Conservation (phyloP, 2,113 vertebrate species). For the Rhegmatorhina hoffmannsi region DNA sequence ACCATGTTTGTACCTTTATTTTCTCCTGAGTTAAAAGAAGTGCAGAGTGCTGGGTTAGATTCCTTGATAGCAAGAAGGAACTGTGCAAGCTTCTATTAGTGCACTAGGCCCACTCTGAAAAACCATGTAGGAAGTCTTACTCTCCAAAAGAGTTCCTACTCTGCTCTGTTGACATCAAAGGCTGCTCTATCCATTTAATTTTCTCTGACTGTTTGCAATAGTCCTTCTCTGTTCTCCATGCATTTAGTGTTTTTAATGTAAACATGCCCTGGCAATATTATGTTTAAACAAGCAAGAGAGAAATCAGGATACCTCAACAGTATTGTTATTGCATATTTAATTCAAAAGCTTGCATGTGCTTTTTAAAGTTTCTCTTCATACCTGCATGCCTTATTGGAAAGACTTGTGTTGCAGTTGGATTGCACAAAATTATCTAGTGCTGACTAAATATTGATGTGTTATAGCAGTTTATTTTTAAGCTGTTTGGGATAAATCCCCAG, state of each 20-base stretch:
- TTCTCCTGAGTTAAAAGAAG: conserved; percentile 64
- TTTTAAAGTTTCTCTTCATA: conserved; percentile 35
- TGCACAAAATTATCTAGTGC: not conserved
- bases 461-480: conserved; percentile 30
- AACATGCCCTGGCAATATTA: conserved; percentile 22
- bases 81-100: not conserved
- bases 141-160: not conserved
- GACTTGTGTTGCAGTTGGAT: not conserved
- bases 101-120: not conserved
- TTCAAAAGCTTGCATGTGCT: conserved; percentile 60
- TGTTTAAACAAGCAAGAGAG: conserved; percentile 26
- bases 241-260: conserved; percentile 25
- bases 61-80: not conserved
- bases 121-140: not conserved
- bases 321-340: conserved; percentile 57
- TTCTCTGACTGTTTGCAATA: not conserved
- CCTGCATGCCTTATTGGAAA: not conserved
- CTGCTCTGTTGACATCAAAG: not conserved
- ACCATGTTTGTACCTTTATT: conserved; percentile 63
- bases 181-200: not conserved
- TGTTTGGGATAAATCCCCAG: conserved; percentile 43
- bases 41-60: conserved; percentile 39
- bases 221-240: not conserved
- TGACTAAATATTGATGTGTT: conserved; percentile 17
- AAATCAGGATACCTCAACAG: not conserved